A percentile compares a stretch with the other conserved stretches of the same genome.
Conservation (phyloP, 1,140 invertebrate species). For the Penaeus japonicus region DNA sequence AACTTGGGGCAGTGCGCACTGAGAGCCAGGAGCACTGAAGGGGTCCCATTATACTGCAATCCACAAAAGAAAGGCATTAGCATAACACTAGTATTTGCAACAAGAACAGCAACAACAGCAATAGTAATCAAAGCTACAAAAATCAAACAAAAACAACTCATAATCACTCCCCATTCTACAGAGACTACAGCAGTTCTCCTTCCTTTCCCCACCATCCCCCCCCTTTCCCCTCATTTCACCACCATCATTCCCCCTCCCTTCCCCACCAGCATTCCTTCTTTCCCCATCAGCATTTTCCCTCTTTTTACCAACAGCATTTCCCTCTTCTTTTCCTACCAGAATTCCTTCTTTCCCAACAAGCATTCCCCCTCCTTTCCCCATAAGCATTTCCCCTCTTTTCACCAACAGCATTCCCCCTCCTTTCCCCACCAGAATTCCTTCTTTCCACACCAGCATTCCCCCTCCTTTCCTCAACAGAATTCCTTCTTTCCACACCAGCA, state of each 20-base stretch:
- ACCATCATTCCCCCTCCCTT: neutral
- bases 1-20: neutral
- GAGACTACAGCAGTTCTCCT: too few species aligned
- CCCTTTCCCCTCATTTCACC: too few species aligned
- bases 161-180: too few species aligned
- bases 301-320: neutral
- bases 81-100: neutral
- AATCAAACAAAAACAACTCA: neutral
- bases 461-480: too few species aligned
- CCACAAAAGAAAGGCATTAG: neutral
- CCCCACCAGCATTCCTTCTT: too few species aligned
- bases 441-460: too few species aligned
- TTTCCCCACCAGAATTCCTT: neutral
- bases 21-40: neutral
- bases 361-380: neutral
- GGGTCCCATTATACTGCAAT: conserved; percentile 40
- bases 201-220: too few species aligned
- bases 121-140: neutral
- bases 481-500: too few species aligned
- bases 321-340: neutral
- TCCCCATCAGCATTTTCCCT: too few species aligned
- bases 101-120: neutral
- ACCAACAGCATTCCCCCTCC: neutral
- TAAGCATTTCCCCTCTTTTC: too few species aligned
- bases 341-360: too few species aligned